Conservation (phyloP, 2,113 vertebrate species). For the Sakesphorus luctuosus region DNA sequence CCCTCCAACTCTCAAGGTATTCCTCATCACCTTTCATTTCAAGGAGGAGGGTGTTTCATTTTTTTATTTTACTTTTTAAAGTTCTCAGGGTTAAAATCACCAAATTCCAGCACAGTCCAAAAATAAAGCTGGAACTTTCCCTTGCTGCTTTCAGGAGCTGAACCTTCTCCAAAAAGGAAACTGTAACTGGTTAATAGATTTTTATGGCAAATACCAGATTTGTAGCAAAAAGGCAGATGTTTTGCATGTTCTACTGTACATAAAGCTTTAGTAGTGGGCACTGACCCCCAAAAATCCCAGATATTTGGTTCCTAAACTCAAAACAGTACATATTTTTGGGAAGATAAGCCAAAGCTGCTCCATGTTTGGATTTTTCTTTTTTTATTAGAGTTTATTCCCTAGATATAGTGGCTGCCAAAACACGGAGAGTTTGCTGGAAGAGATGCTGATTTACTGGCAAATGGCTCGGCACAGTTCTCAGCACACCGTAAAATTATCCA, state of each 20-base stretch:
- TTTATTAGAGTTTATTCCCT: background rate
- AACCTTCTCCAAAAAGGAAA: background rate
- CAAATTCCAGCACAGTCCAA: background rate
- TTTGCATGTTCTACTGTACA: background rate
- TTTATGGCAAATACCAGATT: background rate
- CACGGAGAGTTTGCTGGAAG: background rate
- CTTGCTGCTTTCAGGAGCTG: background rate
- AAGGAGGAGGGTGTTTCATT: background rate
- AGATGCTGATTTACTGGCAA: slow-evolving; percentile 45
- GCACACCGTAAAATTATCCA: slow-evolving; percentile 32
- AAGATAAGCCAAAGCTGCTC: background rate
- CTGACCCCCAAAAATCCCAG: background rate
- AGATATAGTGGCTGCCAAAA: slow-evolving; percentile 16
- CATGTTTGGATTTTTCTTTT: background rate
- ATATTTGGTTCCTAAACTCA: background rate
- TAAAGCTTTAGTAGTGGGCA: background rate
- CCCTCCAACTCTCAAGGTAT: background rate
- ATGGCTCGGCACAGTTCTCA: slow-evolving; percentile 1
- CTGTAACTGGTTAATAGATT: background rate
- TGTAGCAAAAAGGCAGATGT: background rate
- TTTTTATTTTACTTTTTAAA: background rate
- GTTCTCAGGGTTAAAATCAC: background rate
- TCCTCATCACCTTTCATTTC: background rate
- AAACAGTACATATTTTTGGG: background rate
- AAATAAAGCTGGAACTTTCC: background rate